Evolutionary conservation across 1,140 invertebrate genomes (phyloP).

Genomic region (Drosophila ogumai): DNA sequence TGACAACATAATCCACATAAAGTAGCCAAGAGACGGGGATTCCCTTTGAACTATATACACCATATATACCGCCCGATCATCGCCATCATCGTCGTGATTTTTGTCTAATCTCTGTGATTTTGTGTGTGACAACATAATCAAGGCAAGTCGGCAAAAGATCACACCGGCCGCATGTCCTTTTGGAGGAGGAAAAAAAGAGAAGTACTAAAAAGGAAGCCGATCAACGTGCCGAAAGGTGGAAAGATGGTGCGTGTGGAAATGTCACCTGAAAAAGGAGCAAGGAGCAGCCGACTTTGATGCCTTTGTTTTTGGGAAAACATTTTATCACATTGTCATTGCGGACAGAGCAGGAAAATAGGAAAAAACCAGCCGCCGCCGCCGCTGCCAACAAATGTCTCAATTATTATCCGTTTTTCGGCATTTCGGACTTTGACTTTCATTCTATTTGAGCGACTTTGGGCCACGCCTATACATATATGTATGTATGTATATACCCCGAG

Average conservation of each 20-base stretch:
- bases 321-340: conserved; percentile 74
- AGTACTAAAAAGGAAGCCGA: conserved; percentile 26
- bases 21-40: conserved; percentile 18
- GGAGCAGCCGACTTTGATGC: conserved; percentile 60
- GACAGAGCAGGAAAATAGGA: conserved; percentile 47
- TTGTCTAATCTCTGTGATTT: conserved; percentile 63
- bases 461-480: conserved; percentile 49
- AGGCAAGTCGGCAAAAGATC: conserved; percentile 59
- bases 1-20: conserved; percentile 53
- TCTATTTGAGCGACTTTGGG: conserved; percentile 32
- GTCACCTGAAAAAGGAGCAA: conserved; percentile 69
- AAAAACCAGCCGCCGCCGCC: conserved; percentile 35
- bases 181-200: conserved; percentile 13
- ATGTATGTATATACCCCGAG: conserved; percentile 27
- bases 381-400: conserved; percentile 65
- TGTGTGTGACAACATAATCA: conserved; percentile 74
- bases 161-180: conserved; percentile 61
- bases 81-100: conserved; percentile 57
- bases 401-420: conserved; percentile 52
- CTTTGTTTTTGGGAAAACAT: conserved; percentile 63
- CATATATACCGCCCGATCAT: conserved; percentile 12
- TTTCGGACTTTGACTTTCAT: conserved; percentile 39
- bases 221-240: conserved; percentile 75
- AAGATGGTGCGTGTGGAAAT: conserved; percentile 38
- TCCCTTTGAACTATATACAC: conserved; percentile 20